A percentile compares a stretch with the other conserved stretches of the same genome.
phyloP scores from a whole-genome alignment of 2,888 invertebrate genomes.

The Drosophila cyrtoloma region DNA sequence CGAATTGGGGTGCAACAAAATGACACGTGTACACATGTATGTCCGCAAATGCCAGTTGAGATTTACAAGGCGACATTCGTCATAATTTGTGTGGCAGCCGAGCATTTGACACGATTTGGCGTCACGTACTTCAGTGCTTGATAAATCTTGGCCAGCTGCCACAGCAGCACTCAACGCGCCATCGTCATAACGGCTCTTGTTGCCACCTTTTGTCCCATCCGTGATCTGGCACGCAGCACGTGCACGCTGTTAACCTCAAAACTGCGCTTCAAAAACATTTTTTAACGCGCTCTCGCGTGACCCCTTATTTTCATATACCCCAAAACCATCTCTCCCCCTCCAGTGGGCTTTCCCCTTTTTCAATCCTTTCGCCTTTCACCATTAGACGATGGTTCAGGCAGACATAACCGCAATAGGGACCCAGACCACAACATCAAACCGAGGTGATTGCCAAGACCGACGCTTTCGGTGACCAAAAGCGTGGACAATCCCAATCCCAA shows the following conservation, averaged over 20 bases:
- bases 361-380: not conserved
- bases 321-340: not conserved
- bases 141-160: constrained; percentile 70
- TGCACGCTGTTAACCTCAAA: constrained; percentile 76
- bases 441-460: constrained; percentile 65
- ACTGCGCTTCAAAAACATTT: constrained; percentile 75
- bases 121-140: constrained; percentile 71
- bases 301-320: not conserved
- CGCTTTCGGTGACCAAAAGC: constrained; percentile 52
- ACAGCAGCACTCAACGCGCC: constrained; percentile 60
- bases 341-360: not conserved
- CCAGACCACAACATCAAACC: constrained; percentile 71
- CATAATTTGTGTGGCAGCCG: constrained; percentile 58
- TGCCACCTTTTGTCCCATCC: constrained; percentile 61
- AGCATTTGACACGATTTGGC: constrained; percentile 73
- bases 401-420: constrained; percentile 47
- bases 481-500: constrained; percentile 65
- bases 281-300: constrained; percentile 58
- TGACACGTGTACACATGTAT: constrained; percentile 20
- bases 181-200: constrained; percentile 33
- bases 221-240: constrained; percentile 51
- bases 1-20: constrained; percentile 12
- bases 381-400: constrained; percentile 48
- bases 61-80: constrained; percentile 68
- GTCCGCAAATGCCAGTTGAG: constrained; percentile 60